Percentiles rank a stretch among this genome's conserved stretches.
Evolutionary conservation across 2,888 invertebrate genomes (phyloP).

Genomic region (Chamaedrilus cognettii): DNA sequence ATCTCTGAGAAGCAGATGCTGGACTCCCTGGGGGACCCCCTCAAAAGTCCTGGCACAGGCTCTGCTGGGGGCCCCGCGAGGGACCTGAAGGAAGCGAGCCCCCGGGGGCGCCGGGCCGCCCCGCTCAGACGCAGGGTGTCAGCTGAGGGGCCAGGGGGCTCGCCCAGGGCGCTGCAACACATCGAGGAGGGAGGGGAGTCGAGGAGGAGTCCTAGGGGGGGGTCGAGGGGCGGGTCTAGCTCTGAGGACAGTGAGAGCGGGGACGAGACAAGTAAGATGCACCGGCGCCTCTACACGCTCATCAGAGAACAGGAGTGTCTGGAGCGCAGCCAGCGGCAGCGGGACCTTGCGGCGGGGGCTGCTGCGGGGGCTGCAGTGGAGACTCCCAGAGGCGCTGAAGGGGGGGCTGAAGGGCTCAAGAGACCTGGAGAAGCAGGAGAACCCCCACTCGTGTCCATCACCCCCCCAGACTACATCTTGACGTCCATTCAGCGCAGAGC

Average conservation of each 20-base stretch:
- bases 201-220: too few species aligned
- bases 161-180: not conserved
- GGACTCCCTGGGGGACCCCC: not conserved
- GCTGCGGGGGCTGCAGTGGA: not conserved
- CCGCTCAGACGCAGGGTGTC: not conserved
- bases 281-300: not conserved
- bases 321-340: too few species aligned
- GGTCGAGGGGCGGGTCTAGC: too few species aligned
- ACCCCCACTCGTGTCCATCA: too few species aligned
- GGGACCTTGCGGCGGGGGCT: not conserved
- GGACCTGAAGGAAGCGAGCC: not conserved
- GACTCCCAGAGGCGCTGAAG: not conserved
- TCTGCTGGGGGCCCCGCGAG: not conserved
- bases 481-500: too few species aligned
- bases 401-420: too few species aligned
- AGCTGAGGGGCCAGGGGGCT: not conserved
- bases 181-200: too few species aligned
- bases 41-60: not conserved
- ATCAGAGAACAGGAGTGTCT: not conserved
- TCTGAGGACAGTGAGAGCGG: not conserved
- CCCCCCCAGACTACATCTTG: too few species aligned
- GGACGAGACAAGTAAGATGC: slow-evolving; percentile 2
- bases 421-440: too few species aligned
- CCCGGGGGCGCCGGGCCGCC: not conserved
- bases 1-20: not conserved